Evolutionary conservation across 2,797 vertebrate species (phyloP).

Genomic region (Lagocephalus sceleratus): DNA sequence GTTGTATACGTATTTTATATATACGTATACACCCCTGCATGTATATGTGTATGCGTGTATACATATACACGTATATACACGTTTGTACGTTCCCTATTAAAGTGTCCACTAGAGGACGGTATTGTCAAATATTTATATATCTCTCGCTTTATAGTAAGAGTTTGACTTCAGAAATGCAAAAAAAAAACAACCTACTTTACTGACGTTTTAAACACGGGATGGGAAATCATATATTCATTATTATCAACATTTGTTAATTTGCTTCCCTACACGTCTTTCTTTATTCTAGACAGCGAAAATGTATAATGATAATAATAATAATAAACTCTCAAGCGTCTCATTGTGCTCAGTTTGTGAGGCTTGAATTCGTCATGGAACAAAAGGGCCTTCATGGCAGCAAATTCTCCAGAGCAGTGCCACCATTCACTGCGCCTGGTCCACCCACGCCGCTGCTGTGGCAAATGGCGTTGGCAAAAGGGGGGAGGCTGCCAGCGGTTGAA

Average conservation of each 20-base stretch:
- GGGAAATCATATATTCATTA: background rate
- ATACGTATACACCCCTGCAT: too few relatives aligned
- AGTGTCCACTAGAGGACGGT: conserved; percentile 52
- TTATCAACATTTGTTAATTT: conserved; percentile 6
- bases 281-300: conserved; percentile 23
- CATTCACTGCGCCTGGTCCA: conserved; percentile 50
- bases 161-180: background rate
- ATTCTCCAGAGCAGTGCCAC: conserved; percentile 48
- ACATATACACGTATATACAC: too few relatives aligned
- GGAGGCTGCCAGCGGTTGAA: conserved; percentile 12
- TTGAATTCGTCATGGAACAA: conserved; percentile 63
- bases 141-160: background rate
- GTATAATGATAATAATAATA: background rate
- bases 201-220: background rate
- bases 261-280: background rate
- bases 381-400: conserved; percentile 59
- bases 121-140: conserved; percentile 23
- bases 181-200: background rate
- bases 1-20: too few relatives aligned
- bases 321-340: conserved; percentile 57
- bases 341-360: conserved; percentile 62
- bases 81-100: too few relatives aligned
- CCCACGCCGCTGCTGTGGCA: conserved; percentile 45
- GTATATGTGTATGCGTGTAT: too few relatives aligned
- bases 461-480: conserved; percentile 32